Base-by-base conservation (phyloP, 1,140 invertebrate species). In the Dendrolimus kikuchii region DNA sequence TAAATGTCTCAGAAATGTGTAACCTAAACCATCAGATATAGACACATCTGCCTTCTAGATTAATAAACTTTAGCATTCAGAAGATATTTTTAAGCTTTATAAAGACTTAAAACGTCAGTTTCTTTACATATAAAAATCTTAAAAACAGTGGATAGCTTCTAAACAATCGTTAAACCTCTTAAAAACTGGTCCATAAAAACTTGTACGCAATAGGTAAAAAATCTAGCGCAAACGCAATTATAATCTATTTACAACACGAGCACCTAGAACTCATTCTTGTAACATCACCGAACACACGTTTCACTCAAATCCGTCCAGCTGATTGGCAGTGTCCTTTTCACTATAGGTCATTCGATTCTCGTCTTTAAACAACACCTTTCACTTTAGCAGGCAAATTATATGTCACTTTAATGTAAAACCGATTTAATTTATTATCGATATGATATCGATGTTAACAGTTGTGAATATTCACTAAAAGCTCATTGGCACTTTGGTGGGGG, bases 121-220 rank as follows among this genome's bases (percentile, higher is more conserved):
- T 23, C 23, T 23, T 23, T 23, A 3, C 23, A 23, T 23, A 23
- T 3, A 2, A 23, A 23, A 23, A 23, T 23, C 1, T 23, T 23
- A 23, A 23, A 23, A 23, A 23, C 23, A 23, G 23, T 23, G 23
- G 23, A 23, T 3, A 23, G 23, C 23, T 23, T 23, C 23, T 23
- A 23, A 23, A 23, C 10, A 51, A 38, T 37, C 6, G 37, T 66
- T 75, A 68, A 70, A 66, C 64, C 71, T 57, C 58, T 60, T 67
- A 73, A 62, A 72, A 69, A 78, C 78, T 82, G 82, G 80, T 86
- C 82, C 80, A 68, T 81, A 78, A 23, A 23, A 23, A 68, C 62
- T 73, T 77, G 64, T 77, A 77, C 75, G 75, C 66, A 72, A 77
- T 74, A 77, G 81, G 82, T 86, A 84, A 78, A 86, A 86, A 86